Evolutionary conservation across 92 coral and sea anemone genomes (phyloP), one percentile per base, ranked within the genome.

Genomic region (Epizoanthus rinbou): DNA sequence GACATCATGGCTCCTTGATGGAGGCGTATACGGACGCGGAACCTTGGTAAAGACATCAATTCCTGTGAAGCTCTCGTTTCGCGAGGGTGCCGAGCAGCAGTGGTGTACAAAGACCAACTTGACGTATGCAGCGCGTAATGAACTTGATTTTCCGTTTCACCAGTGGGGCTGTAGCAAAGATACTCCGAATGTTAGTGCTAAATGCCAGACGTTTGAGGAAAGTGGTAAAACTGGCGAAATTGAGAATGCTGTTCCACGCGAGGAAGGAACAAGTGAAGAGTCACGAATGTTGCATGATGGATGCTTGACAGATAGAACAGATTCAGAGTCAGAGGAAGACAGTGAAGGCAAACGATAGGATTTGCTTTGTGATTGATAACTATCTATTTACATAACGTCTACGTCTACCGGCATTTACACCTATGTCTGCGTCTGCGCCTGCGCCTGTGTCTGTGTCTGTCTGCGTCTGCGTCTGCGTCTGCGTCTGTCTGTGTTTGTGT

Each of bases 141-240:
- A 22, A 5, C 52, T 62, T 62, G 45, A 41, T 2, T 78, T 78
- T 14, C 71, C 82, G 3, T 21, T 60, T 62, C 59, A 62, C 39
- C 41, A 59, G 66, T 78, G 82, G 82, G 47, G 39, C 23, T 78
- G 82, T 15, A 59, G 47, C 24, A 52, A 78, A 21, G 45, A 43
- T 16, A 10, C 53, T 23, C 39, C 23, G 72, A 78, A 50, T 35
- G 8, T 63, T 19, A 13, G 43, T 15, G 17, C 43, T 14, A 57
- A 57, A 2, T 78, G 82, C 57, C 19, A 60, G 69, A 78, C 41
- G 59, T 78, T 59, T 60, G 71, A 78, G 71, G 82, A 78, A 50
- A 50, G 7, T 15, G 54, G 54, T 50, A 50, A 50, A 50, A 9
- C 3, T 50, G 54, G 54, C 59, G 60, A 43, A 39, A 22, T 19